A percentile compares a stretch with the other conserved stretches of the same genome.
Evolutionary conservation across 2,113 vertebrate species (phyloP).

Genomic region (Dasyprocta punctata): DNA sequence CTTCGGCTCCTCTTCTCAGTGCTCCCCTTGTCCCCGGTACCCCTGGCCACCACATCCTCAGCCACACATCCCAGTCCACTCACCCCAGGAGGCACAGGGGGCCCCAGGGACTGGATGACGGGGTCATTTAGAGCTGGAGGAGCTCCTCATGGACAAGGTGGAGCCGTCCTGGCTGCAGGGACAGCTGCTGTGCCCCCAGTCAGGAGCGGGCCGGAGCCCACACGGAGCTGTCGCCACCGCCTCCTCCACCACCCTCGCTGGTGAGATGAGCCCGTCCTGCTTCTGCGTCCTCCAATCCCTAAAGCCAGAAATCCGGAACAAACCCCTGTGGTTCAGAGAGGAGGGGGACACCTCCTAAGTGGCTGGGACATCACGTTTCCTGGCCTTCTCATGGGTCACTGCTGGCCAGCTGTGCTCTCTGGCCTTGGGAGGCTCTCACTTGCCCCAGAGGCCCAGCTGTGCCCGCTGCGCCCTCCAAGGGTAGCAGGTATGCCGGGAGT

Average conservation of each 20-base stretch:
- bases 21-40: too few species aligned
- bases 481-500: neutral
- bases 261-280: rapidly evolving
- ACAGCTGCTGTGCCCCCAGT: rapidly evolving
- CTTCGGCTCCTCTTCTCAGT: rapidly evolving
- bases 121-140: rapidly evolving
- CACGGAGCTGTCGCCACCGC: neutral
- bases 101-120: neutral
- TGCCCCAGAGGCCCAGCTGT: neutral
- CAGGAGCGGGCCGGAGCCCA: neutral
- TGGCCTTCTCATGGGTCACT: neutral
- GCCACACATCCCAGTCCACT: rapidly evolving
- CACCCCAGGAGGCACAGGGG: neutral
- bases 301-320: neutral
- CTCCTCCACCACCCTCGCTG: too few species aligned
- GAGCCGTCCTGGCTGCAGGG: neutral
- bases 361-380: neutral
- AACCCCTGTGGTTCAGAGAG: too few species aligned
- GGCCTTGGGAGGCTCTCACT: neutral
- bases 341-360: neutral
- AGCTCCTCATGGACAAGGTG: rapidly evolving
- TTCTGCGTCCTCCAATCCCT: neutral
- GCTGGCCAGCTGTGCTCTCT: neutral
- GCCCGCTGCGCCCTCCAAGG: neutral
- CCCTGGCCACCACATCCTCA: rapidly evolving